Evolutionary conservation across 2,113 vertebrate species (phyloP), one percentile per base, ranked within the genome.

Genomic region (Morphnarchus princeps): DNA sequence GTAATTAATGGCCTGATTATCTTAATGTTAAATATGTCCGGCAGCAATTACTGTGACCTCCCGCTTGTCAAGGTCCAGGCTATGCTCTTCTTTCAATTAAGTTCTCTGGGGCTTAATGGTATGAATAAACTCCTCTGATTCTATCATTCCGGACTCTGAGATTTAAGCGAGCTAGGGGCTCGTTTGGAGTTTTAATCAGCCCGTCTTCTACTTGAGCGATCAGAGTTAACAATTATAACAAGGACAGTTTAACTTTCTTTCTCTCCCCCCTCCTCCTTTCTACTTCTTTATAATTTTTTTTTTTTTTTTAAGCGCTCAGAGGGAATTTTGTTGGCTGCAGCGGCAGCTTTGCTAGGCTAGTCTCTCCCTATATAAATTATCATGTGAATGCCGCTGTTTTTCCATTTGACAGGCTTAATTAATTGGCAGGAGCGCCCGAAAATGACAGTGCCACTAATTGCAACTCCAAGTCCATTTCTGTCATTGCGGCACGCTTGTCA

Each of bases 1-100:
- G 99, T 99, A 99, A 99, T 99, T 99, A 99, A 99, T 99, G 99
- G 98, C 98, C 99, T 99, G 99, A 99, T 99, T 99, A 99, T 99
- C 99, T 99, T 99, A 99, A 99, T 99, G 99, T 99, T 99, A 99
- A 99, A 99, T 99, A 99, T 99, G 99, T 99, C 99, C 99, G 98
- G 99, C 99, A 99, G 99, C 99, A 99, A 99, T 99, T 99, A 99
- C 98, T 97, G 99, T 99, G 99, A 99, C 99, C 99, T 99, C 99
- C 99, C 98, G 99, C 99, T 99, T 99, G 99, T 99, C 99, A 99
- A 99, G 99, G 99, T 99, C 99, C 99, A 98, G 98, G 98, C 98
- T 98, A 98, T 98, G 98, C 98, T 98, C 98, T 97, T 98, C 99
- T 98, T 99, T 99, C 99, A 99, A 99, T 99, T 99, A 99, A 99